A percentile compares a stretch with the other conserved stretches of the same genome.
Evolutionary conservation across 2,797 vertebrate species (phyloP).

Genomic region (Cyprinella venusta): DNA sequence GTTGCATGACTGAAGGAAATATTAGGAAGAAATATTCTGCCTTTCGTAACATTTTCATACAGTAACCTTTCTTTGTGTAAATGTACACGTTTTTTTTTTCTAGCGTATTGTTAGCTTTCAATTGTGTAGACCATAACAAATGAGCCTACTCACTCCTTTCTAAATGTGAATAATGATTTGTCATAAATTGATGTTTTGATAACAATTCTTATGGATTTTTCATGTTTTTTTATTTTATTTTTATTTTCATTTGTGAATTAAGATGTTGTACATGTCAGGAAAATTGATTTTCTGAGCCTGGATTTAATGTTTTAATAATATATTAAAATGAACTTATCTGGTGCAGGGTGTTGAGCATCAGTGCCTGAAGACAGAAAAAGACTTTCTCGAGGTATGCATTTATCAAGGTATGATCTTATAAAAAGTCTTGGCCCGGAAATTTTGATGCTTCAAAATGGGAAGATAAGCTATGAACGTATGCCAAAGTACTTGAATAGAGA

Average conservation of each 20-base stretch:
- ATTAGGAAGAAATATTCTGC: conserved; percentile 65
- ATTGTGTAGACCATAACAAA: conserved; percentile 62
- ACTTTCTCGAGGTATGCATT: background rate
- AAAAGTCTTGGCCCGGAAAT: background rate
- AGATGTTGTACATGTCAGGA: conserved; percentile 91
- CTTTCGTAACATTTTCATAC: conserved; percentile 82
- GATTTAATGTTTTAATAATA: conserved; percentile 95
- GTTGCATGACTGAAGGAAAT: conserved; percentile 45
- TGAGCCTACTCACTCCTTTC: conserved; percentile 67
- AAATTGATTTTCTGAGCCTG: conserved; percentile 91
- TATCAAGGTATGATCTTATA: background rate
- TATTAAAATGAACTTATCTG: conserved; percentile 81
- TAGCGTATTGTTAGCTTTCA: conserved; percentile 67
- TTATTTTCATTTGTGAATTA: conserved; percentile 85
- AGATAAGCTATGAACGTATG: conserved; percentile 26
- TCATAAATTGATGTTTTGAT: conserved; percentile 78
- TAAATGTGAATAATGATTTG: conserved; percentile 74
- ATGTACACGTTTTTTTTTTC: conserved; percentile 71
- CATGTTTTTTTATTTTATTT: conserved; percentile 84
- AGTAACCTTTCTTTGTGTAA: conserved; percentile 78
- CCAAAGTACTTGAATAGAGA: conserved; percentile 24
- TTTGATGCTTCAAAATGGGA: conserved; percentile 1
- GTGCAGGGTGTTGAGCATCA: conserved; percentile 56
- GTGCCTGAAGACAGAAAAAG: conserved; percentile 18
- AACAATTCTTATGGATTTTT: conserved; percentile 75